These are phyloP conservation scores for Acanthosepion pharaonis DNA, from an alignment of 2,888 invertebrate species.

Conservation along the genomic window DNA sequence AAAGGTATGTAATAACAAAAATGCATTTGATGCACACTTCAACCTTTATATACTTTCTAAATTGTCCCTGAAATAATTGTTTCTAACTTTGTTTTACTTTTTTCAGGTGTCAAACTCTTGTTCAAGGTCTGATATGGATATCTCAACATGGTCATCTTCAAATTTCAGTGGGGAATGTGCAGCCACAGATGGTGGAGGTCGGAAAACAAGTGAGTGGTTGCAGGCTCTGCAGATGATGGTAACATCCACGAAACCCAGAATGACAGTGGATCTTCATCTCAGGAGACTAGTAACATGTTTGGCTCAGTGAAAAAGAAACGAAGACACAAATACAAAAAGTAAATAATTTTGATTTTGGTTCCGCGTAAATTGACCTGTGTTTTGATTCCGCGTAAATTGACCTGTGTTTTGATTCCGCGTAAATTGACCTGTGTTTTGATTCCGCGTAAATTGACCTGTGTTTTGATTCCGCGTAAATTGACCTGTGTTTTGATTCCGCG, in stretches of 20 bases:
- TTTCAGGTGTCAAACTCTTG: background rate
- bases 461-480: too few relatives aligned
- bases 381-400: too few relatives aligned
- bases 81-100: background rate
- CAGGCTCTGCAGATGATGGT: background rate
- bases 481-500: too few relatives aligned
- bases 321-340: background rate
- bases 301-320: background rate
- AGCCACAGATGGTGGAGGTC: background rate
- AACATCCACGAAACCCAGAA: background rate
- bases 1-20: too few relatives aligned
- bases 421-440: too few relatives aligned
- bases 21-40: background rate
- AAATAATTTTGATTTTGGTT: background rate
- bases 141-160: slow-evolving; percentile 2
- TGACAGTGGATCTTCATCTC: background rate
- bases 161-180: background rate
- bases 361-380: too few relatives aligned
- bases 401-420: too few relatives aligned
- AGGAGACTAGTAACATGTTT: background rate
- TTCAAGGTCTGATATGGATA: background rate
- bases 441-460: too few relatives aligned
- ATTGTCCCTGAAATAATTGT: background rate
- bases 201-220: background rate
- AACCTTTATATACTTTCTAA: too few relatives aligned